These are phyloP conservation scores for Gymnopithys bicolor DNA, from an alignment of 2,797 vertebrate genomes.

Conservation along the genomic window DNA sequence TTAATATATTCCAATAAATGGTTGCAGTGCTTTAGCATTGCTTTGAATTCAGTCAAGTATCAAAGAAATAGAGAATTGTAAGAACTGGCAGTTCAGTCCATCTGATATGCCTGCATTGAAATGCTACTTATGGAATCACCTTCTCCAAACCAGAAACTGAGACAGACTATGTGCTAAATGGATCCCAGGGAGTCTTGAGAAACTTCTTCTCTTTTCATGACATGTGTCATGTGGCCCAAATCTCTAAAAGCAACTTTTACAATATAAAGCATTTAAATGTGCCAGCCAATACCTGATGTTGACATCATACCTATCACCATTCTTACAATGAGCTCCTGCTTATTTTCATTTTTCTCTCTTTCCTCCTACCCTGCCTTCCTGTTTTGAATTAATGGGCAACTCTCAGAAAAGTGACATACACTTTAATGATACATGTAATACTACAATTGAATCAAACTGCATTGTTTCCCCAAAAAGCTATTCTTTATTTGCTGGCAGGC, in stretches of 20 bases:
- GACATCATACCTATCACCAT: neutral
- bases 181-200: neutral
- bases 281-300: neutral
- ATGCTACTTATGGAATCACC: neutral
- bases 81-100: neutral
- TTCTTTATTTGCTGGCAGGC: constrained; percentile 6
- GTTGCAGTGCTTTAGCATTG: neutral
- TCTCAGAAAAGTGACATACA: neutral
- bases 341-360: neutral
- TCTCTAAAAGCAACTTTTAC: neutral
- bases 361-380: neutral
- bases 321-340: neutral
- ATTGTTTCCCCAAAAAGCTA: neutral
- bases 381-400: constrained; percentile 18
- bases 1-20: constrained; percentile 42
- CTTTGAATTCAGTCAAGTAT: neutral
- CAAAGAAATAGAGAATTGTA: neutral
- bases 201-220: neutral
- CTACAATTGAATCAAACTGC: constrained; percentile 36
- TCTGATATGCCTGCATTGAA: constrained; percentile 1
- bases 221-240: neutral
- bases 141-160: neutral
- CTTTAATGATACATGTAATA: constrained; percentile 22
- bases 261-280: neutral
- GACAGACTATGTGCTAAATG: neutral